Base-by-base conservation (phyloP, 2,797 vertebrate species). In the Borostomias antarcticus region DNA sequence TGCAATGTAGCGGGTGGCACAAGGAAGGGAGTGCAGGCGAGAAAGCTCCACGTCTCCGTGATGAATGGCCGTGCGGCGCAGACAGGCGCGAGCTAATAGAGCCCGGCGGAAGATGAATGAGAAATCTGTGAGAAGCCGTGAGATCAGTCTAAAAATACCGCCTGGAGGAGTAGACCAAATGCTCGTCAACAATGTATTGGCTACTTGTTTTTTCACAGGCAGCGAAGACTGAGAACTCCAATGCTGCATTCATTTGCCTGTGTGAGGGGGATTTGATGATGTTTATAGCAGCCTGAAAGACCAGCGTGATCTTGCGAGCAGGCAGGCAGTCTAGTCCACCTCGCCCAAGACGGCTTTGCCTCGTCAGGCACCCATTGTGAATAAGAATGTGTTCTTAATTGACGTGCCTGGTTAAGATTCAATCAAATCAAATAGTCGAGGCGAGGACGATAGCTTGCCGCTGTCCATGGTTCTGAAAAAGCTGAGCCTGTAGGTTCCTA, bases 11-110 rank as follows among this genome's bases (percentile, higher is more conserved):
- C 73, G 62, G 58, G 43, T 57, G 69, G 57, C 70, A 52, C 64
- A 60, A 68, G 63, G 62, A 53, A 63, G 70, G 66, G 43, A 48
- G 25, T 7, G 66, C 43, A 66, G 56, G 70, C 71, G 54, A 56
- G 70, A 74, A 28, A 9, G 68, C 56, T 63, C 66, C 62, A 45
- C 40, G 21, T 76, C 65, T 82, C 21, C 8, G 7, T 85, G 75
- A 84, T 69, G 53, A 85, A 85, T 83, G 79, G 60, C 67, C 45
- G 11, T 62, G 19, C 25, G 30, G 28, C 9, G 64, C 69, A 72
- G 65, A 69, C 63, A 72, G 66, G 57, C 45, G 58, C 61, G 63
- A 71, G 72, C 69, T 79, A 82, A 83, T 79, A 75, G 70, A 85
- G 59, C 45, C 32, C 23, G 33, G 37, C 47, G 7, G 63, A 74